A percentile compares a stretch with the other conserved stretches of the same genome.
phyloP scores from a whole-genome alignment of 1,140 invertebrate species.

The Cheumatopsyche charites region DNA sequence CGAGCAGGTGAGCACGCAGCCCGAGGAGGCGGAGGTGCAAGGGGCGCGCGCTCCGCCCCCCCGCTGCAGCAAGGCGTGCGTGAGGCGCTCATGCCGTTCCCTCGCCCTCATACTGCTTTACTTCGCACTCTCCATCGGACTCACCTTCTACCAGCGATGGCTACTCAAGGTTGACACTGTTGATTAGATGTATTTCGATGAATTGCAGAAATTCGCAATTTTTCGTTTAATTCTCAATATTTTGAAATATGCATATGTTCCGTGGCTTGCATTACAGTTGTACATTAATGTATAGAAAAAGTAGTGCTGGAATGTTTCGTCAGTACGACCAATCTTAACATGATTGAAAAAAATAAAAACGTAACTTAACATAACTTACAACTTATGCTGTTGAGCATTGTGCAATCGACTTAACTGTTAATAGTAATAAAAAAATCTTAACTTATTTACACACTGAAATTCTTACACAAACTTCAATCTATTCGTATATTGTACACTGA shows the following conservation, averaged over 20 bases:
- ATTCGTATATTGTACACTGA: no score
- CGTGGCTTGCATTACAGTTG: neutral
- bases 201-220: no score
- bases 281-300: neutral
- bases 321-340: neutral
- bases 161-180: slow-evolving; percentile 88
- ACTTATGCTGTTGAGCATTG: no score
- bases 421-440: no score
- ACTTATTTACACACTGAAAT: no score
- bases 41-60: slow-evolving; percentile 39
- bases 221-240: slow-evolving; percentile 26
- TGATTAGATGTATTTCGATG: slow-evolving; percentile 41
- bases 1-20: slow-evolving; percentile 58
- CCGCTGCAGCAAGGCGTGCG: slow-evolving; percentile 55
- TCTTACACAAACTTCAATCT: no score
- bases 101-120: slow-evolving; percentile 75
- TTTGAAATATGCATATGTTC: neutral
- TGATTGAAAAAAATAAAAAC: neutral
- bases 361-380: no score
- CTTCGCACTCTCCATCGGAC: slow-evolving; percentile 87
- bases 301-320: neutral
- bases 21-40: slow-evolving; percentile 45
- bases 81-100: slow-evolving; percentile 55
- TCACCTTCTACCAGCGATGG: slow-evolving; percentile 97
- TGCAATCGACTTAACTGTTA: no score